Evolutionary conservation across 2,797 vertebrate genomes (phyloP).

Genomic region (Crenuchus spilurus): DNA sequence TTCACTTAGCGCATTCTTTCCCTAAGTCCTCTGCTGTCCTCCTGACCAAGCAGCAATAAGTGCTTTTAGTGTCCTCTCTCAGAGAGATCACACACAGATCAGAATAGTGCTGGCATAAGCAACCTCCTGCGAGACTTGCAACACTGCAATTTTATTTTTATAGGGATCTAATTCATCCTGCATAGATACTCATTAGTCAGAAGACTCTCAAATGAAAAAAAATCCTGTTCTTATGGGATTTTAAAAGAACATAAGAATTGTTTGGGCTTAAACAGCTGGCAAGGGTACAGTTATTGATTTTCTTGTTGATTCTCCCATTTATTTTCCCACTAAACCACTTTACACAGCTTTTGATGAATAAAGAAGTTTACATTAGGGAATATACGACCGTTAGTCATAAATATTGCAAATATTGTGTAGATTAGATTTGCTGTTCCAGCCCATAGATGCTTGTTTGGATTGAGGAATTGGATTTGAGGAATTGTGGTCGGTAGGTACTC

Average conservation of each 20-base stretch:
- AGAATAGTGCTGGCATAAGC: slow-evolving; percentile 47
- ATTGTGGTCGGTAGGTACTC: too few species aligned
- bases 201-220: slow-evolving; percentile 7
- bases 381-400: too few species aligned
- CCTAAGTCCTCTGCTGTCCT: neutral
- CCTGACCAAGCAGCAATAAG: neutral
- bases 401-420: too few species aligned
- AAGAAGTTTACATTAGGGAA: too few species aligned
- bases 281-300: too few species aligned
- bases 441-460: too few species aligned
- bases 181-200: slow-evolving; percentile 31
- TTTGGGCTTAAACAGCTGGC: too few species aligned
- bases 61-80: slow-evolving; percentile 22
- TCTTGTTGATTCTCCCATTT: too few species aligned
- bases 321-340: too few species aligned
- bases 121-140: slow-evolving; percentile 38
- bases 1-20: neutral
- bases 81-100: slow-evolving; percentile 22
- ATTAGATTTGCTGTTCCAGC: too few species aligned
- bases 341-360: too few species aligned
- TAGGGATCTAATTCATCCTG: slow-evolving; percentile 47
- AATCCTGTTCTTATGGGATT: slow-evolving; percentile 4
- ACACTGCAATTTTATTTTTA: slow-evolving; percentile 37
- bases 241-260: neutral
- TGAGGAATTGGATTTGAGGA: too few species aligned